A percentile compares a stretch with the other conserved stretches of the same genome.
phyloP scores from a whole-genome alignment of 2,113 vertebrate species.

The Stigmatopora nigra region DNA sequence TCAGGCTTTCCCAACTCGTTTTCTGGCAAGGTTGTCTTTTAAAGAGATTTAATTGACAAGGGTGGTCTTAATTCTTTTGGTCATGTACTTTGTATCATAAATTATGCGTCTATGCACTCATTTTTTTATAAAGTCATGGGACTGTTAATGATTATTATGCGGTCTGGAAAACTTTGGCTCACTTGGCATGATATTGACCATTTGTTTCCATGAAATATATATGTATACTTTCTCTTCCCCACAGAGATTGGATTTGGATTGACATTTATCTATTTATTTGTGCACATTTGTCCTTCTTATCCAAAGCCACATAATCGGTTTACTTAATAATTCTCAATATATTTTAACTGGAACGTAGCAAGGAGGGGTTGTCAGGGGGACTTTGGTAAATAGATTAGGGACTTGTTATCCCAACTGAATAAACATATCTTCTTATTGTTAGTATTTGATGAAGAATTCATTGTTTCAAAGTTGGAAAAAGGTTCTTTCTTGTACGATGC shows the following conservation, averaged over 20 bases:
- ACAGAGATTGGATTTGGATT: not conserved
- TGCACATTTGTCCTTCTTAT: constrained; percentile 1
- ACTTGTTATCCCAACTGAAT: not conserved
- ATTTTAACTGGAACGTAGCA: not conserved
- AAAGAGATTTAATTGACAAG: not conserved
- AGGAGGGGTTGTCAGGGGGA: not conserved
- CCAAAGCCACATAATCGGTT: not conserved
- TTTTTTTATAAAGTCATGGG: constrained; percentile 33
- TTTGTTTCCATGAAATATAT: constrained; percentile 5
- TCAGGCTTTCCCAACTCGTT: not conserved
- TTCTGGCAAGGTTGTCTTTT: not conserved
- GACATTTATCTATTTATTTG: constrained; percentile 1
- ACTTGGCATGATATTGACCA: constrained; percentile 6
- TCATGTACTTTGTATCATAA: constrained; percentile 2
- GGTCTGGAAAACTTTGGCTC: constrained; percentile 1
- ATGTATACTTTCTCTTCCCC: constrained; percentile 1
- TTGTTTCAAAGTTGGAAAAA: constrained; percentile 20
- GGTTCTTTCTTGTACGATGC: not conserved
- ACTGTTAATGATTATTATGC: not conserved
- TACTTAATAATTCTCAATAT: not conserved
- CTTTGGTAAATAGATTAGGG: not conserved
- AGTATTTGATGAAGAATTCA: no score
- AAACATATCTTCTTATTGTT: not conserved
- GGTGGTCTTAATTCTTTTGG: not conserved
- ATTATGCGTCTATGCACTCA: constrained; percentile 26